Evolutionary conservation across 2,797 vertebrate genomes (phyloP).

Genomic region (Melanotaenia pygmaea): DNA sequence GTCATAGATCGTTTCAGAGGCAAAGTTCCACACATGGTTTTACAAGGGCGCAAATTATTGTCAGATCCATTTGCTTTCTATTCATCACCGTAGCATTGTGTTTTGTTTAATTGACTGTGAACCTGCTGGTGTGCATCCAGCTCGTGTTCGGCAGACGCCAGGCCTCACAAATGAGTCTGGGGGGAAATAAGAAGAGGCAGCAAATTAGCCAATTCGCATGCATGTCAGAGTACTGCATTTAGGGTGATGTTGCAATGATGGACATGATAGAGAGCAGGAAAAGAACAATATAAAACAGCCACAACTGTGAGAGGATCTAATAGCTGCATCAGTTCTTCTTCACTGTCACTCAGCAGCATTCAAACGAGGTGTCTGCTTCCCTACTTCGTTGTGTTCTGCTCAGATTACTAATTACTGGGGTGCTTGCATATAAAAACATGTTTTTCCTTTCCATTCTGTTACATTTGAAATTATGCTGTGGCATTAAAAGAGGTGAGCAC

Average conservation of each 20-base stretch:
- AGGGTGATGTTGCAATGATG: constrained; percentile 61
- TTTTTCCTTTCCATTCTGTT: constrained; percentile 20
- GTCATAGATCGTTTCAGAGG: constrained; percentile 57
- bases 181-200: constrained; percentile 69
- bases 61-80: constrained; percentile 72
- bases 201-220: constrained; percentile 75
- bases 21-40: constrained; percentile 66
- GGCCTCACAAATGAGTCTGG: constrained; percentile 73
- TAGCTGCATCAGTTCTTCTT: constrained; percentile 26
- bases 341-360: constrained; percentile 23
- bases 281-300: constrained; percentile 46
- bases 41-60: constrained; percentile 75
- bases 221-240: constrained; percentile 59
- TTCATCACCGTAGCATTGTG: constrained; percentile 73
- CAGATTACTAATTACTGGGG: constrained; percentile 43
- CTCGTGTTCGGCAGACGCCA: constrained; percentile 69
- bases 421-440: constrained; percentile 7
- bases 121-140: constrained; percentile 76
- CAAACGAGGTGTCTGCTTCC: constrained; percentile 22
- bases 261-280: constrained; percentile 57
- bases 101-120: constrained; percentile 83
- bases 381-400: constrained; percentile 7
- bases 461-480: constrained; percentile 23
- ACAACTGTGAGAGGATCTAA: constrained; percentile 37
- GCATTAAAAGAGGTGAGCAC: constrained; percentile 23